Conservation (phyloP, 2,113 vertebrate genomes). For the Dipodomys merriami region DNA sequence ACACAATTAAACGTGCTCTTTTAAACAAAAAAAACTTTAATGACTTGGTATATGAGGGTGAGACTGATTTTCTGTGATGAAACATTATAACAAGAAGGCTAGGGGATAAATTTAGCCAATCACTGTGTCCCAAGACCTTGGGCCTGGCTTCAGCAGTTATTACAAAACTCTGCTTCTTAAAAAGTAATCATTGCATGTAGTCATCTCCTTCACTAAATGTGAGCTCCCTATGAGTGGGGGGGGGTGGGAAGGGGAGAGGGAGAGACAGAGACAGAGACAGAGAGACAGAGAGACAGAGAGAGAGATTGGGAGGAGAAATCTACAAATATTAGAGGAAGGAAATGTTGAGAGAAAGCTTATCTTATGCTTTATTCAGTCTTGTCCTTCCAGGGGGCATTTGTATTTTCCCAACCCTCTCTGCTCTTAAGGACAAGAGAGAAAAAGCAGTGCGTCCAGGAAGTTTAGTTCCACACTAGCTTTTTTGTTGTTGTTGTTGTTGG, state of each 20-base stretch:
- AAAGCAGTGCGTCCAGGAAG: not conserved
- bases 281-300: not conserved
- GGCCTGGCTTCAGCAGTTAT: too few species aligned
- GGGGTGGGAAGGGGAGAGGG: too few species aligned
- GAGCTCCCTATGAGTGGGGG: not conserved
- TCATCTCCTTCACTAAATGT: not conserved
- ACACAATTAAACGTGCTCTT: not conserved
- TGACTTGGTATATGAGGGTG: not conserved
- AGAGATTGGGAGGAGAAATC: not conserved
- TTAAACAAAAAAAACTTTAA: not conserved
- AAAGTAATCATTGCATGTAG: not conserved
- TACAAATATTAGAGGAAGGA: not conserved
- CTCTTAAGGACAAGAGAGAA: not conserved
- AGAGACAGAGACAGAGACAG: too few species aligned
- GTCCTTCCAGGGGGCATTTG: not conserved
- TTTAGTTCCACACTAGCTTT: not conserved
- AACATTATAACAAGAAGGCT: not conserved
- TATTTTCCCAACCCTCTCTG: not conserved
- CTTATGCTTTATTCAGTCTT: not conserved
- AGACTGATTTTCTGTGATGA: not conserved
- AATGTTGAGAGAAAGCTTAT: not conserved
- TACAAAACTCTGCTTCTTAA: too few species aligned
- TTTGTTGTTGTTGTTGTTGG: not conserved
- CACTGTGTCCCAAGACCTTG: too few species aligned
- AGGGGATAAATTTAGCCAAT: too few species aligned